A percentile compares a stretch with the other conserved stretches of the same genome.
Evolutionary conservation across 2,797 vertebrate species (phyloP).

Genomic region (Phrynocephalus guinanensis): DNA sequence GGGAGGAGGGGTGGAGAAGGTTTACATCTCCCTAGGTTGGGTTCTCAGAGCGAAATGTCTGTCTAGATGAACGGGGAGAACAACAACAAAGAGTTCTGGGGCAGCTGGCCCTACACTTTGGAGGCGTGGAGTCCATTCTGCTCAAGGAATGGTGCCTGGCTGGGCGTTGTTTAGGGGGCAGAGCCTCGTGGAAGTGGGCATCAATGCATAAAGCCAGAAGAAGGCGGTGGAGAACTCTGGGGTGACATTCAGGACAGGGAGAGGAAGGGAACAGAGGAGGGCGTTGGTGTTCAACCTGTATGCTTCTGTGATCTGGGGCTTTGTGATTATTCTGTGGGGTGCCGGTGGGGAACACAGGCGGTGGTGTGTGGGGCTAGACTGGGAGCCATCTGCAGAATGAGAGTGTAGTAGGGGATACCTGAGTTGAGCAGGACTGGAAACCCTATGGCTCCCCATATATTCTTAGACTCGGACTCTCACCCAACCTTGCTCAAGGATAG

Average conservation of each 20-base stretch:
- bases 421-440: background rate
- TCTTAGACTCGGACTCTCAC: background rate
- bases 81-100: constrained; percentile 10
- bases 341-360: background rate
- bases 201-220: background rate
- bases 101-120: background rate
- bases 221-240: background rate
- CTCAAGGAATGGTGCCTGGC: background rate
- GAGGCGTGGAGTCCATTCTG: background rate
- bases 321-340: no score
- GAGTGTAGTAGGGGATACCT: background rate
- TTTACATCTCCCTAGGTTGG: background rate
- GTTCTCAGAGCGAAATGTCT: background rate
- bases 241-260: background rate
- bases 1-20: background rate
- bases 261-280: background rate
- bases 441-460: background rate
- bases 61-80: background rate
- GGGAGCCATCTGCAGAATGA: background rate
- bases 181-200: background rate
- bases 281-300: background rate
- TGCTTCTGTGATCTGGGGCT: background rate
- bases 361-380: background rate
- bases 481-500: no score
- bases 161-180: background rate